These are phyloP conservation scores for Mesitornis unicolor DNA, from an alignment of 2,113 vertebrate species.

Conservation along the genomic window DNA sequence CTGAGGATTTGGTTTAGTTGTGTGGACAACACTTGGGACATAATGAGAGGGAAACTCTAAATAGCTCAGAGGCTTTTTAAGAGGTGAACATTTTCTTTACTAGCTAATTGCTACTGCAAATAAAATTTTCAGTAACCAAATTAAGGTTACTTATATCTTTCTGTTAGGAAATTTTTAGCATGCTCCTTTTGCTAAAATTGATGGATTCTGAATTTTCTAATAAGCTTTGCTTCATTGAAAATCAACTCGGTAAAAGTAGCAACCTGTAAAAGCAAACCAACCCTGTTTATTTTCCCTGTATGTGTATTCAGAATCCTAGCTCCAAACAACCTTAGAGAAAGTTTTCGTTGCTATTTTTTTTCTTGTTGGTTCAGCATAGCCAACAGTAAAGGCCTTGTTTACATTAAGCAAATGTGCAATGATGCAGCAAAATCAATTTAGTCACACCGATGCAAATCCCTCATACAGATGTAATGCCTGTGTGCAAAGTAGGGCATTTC, in stretches of 20 bases:
- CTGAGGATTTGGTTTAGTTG: neutral
- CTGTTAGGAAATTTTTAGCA: neutral
- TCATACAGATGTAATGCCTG: slow-evolving; percentile 1
- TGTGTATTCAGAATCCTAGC: neutral
- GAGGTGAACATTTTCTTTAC: neutral
- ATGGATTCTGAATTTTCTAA: neutral
- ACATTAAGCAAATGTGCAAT: slow-evolving; percentile 49
- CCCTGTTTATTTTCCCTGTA: neutral
- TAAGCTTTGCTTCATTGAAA: neutral
- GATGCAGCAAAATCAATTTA: slow-evolving; percentile 60
- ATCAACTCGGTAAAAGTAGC: neutral
- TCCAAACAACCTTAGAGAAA: neutral
- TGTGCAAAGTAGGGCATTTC: slow-evolving; percentile 34
- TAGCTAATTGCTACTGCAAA: neutral
- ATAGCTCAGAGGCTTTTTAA: neutral
- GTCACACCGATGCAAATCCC: slow-evolving; percentile 49
- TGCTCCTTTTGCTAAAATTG: neutral
- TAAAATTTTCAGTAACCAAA: neutral
- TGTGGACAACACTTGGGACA: neutral
- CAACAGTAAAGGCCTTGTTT: slow-evolving; percentile 39
- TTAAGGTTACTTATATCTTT: neutral
- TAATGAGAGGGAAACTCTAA: neutral
- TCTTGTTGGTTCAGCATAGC: slow-evolving; percentile 15
- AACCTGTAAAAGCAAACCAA: neutral
- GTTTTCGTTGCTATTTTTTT: neutral